phyloP scores from a whole-genome alignment of 2,888 invertebrate species.

The Thereva unica region DNA sequence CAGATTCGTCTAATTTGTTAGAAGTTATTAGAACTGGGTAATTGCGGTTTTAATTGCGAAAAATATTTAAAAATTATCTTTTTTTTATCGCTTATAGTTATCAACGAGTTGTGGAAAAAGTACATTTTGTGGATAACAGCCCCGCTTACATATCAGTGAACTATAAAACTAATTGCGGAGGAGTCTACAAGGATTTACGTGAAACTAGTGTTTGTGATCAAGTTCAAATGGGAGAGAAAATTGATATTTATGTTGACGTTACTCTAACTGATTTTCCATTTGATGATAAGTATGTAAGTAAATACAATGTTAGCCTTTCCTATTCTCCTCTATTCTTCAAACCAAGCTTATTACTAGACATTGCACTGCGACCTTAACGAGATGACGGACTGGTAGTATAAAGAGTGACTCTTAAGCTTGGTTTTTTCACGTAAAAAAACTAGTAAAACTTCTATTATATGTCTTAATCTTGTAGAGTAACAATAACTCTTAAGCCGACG shows the following conservation, averaged over 20 bases:
- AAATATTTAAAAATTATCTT: background rate
- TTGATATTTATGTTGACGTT: constrained; percentile 68
- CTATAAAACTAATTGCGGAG: constrained; percentile 74
- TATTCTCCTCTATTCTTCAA: no score
- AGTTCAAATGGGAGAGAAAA: constrained; percentile 65
- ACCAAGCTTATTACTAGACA: no score
- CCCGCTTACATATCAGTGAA: constrained; percentile 67
- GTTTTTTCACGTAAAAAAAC: no score
- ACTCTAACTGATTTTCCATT: constrained; percentile 64
- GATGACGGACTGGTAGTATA: no score
- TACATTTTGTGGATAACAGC: constrained; percentile 67
- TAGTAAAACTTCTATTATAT: no score
- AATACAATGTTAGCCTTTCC: background rate
- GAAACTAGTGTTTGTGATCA: constrained; percentile 65
- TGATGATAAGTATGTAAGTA: constrained; percentile 59
- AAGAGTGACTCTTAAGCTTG: no score
- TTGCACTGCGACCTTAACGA: no score
- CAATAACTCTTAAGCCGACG: no score
- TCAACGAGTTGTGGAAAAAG: constrained; percentile 70
- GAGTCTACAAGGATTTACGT: constrained; percentile 58
- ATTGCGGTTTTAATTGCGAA: background rate
- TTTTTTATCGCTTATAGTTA: constrained; percentile 58
- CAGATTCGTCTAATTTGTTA: constrained; percentile 85
- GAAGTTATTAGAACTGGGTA: constrained; percentile 76
- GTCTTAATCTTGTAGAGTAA: no score